These are phyloP conservation scores for Amblyteles armatorius DNA, from an alignment of 2,888 invertebrate species.

Conservation along the genomic window DNA sequence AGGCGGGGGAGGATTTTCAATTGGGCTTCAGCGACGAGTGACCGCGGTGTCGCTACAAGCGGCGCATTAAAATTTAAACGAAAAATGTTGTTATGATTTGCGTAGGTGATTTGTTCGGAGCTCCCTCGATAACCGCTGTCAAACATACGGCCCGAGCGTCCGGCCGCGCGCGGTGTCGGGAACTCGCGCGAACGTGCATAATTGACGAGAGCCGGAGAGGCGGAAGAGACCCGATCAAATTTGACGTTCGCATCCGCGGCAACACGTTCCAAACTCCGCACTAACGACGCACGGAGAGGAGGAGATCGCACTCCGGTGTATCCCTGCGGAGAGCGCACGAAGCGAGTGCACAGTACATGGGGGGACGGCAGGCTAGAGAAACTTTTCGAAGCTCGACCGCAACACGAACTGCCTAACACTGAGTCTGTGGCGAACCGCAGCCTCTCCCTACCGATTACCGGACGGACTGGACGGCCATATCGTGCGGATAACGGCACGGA, in stretches of 20 bases:
- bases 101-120: conserved; percentile 24
- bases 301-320: conserved; percentile 16
- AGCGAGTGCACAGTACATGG: conserved; percentile 10
- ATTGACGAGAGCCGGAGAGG: conserved; percentile 72
- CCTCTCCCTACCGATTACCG: conserved; percentile 55
- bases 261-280: conserved; percentile 73
- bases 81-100: conserved; percentile 50
- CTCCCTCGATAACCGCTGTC: conserved; percentile 7
- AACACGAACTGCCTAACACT: conserved; percentile 73
- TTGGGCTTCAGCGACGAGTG: conserved; percentile 16
- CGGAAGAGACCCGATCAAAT: conserved; percentile 70
- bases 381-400: conserved; percentile 73
- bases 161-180: conserved; percentile 24
- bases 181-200: conserved; percentile 75
- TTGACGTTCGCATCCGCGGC: conserved; percentile 76
- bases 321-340: conserved; percentile 17
- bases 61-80: conserved; percentile 47
- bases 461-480: conserved; percentile 23
- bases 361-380: conserved; percentile 51
- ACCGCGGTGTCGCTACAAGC: background rate
- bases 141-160: conserved; percentile 40
- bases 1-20: background rate
- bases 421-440: conserved; percentile 74
- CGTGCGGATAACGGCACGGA: conserved; percentile 8
- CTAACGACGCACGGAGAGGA: conserved; percentile 70